Evolutionary conservation across 2,113 vertebrate genomes (phyloP), one percentile per base, ranked within the genome.

Genomic region (Brachirus orientalis): DNA sequence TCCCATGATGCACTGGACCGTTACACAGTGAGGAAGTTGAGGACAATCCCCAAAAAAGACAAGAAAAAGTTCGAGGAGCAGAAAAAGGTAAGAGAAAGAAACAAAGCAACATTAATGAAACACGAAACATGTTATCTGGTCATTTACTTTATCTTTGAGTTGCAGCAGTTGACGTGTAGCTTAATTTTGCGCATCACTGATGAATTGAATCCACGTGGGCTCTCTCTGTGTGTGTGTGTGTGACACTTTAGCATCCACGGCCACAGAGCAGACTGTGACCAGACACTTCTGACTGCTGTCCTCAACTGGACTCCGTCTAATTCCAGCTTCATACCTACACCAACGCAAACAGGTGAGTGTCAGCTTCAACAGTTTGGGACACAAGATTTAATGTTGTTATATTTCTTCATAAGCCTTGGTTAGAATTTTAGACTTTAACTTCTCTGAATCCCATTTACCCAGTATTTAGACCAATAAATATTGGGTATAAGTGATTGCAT

Each of bases 1-100:
- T 82, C 88, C 90, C 89, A 79, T 76, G 56, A 89, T 78, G 82
- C 87, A 74, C 12, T 37, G 0, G 9, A 0, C 6, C 0, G 50
- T 18, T 18, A 44, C 80, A 62, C 48, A 41, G 19, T 37, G 1
- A 64, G 70, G 80, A 86, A 88, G 87, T 79, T 47, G 48, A 10
- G 16, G n/a, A 54, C 13, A 46, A n/a, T 12, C 13, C 17, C 20
- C 12, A 0, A 57, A 33, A 18, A 58, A 68, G 63, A 58, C 4
- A 44, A 65, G 1, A 68, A 73, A 57, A 7, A 57, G 22, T 46
- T 17, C 6, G 13, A 0, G 3, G 14, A 0, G 11, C 7, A 11
- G 3, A 3, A 1, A 47, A 63, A 68, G 74, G 65, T 83, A 62
- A 83, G 41, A 54, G 41, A 0, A 0, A 6, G 2, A 41, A 7